Conservation (phyloP, 1,140 invertebrate species). For the Oreohelix idahoensis region DNA sequence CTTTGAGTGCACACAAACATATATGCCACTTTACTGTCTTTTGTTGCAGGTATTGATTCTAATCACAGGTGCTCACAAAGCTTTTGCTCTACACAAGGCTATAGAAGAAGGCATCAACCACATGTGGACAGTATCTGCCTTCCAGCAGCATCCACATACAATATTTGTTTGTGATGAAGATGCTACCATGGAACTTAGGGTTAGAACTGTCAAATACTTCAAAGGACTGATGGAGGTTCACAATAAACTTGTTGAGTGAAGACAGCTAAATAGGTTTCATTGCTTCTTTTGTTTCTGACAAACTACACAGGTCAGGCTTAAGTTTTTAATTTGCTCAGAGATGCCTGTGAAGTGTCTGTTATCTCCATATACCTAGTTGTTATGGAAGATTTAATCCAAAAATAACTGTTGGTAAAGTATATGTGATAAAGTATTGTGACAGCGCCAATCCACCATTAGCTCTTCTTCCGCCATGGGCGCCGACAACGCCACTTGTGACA, state of each 20-base stretch:
- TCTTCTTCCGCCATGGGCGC: no score
- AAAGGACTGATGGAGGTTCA: slow-evolving; percentile 79
- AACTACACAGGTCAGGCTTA: no score
- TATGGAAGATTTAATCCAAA: no score
- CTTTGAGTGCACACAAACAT: background rate
- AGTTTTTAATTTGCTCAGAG: no score
- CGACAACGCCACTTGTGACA: no score
- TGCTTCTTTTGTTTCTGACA: no score
- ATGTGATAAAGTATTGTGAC: no score
- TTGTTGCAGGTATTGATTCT: slow-evolving; percentile 91
- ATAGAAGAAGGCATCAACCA: slow-evolving; percentile 98
- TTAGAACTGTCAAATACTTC: slow-evolving; percentile 99
- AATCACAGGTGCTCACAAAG: slow-evolving; percentile 97
- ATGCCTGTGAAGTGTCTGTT: no score
- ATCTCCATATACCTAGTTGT: no score
- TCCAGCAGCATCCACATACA: slow-evolving; percentile 81
- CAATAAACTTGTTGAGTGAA: slow-evolving; percentile 72
- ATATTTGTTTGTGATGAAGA: slow-evolving; percentile 98
- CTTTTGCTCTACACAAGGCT: slow-evolving; percentile 95
- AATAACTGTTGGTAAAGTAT: no score
- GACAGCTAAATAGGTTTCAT: background rate
- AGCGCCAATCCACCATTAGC: no score
- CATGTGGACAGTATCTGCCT: slow-evolving; percentile 99
- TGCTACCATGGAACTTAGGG: slow-evolving; percentile 94
- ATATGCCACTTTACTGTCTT: background rate